Base-by-base conservation (phyloP, 2,888 invertebrate species). In the Pollenia griseotomentosa region DNA sequence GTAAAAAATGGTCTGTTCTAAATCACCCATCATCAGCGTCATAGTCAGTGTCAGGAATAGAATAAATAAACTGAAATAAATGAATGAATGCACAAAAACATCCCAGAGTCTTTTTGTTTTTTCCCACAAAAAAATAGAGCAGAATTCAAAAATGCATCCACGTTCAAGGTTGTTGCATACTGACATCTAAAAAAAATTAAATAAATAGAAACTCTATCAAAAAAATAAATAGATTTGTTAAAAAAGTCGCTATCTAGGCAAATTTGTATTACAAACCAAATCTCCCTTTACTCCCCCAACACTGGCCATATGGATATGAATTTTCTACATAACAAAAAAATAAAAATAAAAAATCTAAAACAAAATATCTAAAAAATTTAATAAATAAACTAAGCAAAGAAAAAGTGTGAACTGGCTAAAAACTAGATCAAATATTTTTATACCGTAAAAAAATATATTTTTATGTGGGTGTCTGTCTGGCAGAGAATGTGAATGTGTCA, bases 101-200 rank as follows among this genome's bases (percentile, higher is more conserved):
- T 11, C 61, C 7, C 12, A 10, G 19, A 23, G 12, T 4, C 55
- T 19, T 55, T 51, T 33, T 16, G 12, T 55, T 19, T 53, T 51
- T 33, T 16, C 42, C 10, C 23, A 85, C 53, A 53, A 4, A 75
- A n/a, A 19, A 65, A 65, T n/a, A 7, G 2, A 16, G 16, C 14
- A 9, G 65, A 42, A 61, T 77, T 57, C 33, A 51, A 46, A 53
- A 51, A 57, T 59, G 44, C 82, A 53, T 23, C 42, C 81, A 61
- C 42, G 78, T 84, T 87, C 87, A 87, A 87, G 87, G 87, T 87
- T 83, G 84, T 84, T 63, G 78, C 73, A 78, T 73, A 84, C 80
- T 73, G 86, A 65, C 78, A 81, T 59, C 59, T 16, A 48, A 23
- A 78, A 55, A 46, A n/a, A 57, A 66, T 57, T 46, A 77, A 80